Conservation (phyloP, 2,113 vertebrate species). For the Isurus oxyrinchus region DNA sequence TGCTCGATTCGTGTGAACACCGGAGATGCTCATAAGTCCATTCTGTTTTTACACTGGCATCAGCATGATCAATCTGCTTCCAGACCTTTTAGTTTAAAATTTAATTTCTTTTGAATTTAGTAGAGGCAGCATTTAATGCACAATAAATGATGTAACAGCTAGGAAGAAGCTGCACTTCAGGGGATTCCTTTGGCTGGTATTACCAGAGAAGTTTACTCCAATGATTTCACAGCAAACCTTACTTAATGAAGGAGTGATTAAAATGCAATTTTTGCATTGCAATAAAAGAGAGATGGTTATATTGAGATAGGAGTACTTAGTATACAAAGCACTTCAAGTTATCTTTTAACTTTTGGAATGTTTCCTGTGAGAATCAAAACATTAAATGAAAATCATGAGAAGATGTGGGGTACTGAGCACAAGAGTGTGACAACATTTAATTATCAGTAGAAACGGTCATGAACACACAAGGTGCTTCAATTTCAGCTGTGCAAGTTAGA, state of each 20-base stretch:
- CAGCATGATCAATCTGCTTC: background rate
- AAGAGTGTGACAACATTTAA: background rate
- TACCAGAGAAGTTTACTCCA: too few species aligned
- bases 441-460: background rate
- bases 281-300: background rate
- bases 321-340: background rate
- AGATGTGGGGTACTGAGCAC: background rate
- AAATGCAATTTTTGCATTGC: background rate
- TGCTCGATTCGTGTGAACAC: background rate
- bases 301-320: background rate
- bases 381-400: background rate
- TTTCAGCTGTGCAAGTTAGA: background rate
- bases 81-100: background rate
- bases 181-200: too few species aligned
- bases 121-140: background rate
- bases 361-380: background rate
- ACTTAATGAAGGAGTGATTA: too few species aligned
- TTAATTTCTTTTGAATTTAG: background rate
- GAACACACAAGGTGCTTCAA: background rate
- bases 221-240: too few species aligned
- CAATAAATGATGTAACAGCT: background rate
- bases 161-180: background rate
- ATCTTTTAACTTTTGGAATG: background rate
- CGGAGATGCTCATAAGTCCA: background rate
- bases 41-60: background rate